Evolutionary conservation across 2,797 vertebrate species (phyloP).

Genomic region (Tragelaphus oryx): DNA sequence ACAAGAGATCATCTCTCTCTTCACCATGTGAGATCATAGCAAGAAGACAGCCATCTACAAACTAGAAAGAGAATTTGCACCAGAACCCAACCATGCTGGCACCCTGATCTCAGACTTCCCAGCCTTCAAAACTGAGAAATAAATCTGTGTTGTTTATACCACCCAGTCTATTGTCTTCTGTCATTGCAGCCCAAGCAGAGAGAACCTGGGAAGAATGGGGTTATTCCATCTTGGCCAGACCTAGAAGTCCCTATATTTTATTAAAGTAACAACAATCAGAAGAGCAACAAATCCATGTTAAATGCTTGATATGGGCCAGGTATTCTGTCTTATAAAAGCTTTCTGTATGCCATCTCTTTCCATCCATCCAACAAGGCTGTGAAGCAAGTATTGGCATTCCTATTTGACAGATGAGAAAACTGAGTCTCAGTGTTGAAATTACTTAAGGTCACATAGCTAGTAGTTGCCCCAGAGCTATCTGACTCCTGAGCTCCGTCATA

Average conservation of each 20-base stretch:
- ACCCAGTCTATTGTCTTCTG: neutral
- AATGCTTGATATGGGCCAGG: neutral
- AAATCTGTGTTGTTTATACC: neutral
- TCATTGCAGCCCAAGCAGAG: neutral
- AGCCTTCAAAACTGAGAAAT: neutral
- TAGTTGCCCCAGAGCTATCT: neutral
- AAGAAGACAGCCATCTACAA: neutral
- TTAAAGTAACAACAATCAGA: neutral
- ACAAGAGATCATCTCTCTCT: neutral
- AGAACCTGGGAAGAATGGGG: neutral
- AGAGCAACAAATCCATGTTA: neutral
- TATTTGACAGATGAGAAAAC: constrained; percentile 2
- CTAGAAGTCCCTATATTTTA: neutral
- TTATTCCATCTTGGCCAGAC: neutral
- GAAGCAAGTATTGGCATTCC: neutral
- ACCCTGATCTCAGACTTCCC: neutral
- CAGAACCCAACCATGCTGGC: neutral
- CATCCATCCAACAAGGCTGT: neutral
- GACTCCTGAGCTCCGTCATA: neutral
- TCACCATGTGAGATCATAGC: neutral
- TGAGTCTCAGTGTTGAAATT: constrained; percentile 17
- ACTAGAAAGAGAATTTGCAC: neutral
- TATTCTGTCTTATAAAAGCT: neutral
- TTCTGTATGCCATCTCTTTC: neutral
- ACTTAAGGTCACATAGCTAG: constrained; percentile 20